Evolutionary conservation across 1,140 invertebrate species (phyloP), one percentile per base, ranked within the genome.

Genomic region (Drosophila paulistorum): DNA sequence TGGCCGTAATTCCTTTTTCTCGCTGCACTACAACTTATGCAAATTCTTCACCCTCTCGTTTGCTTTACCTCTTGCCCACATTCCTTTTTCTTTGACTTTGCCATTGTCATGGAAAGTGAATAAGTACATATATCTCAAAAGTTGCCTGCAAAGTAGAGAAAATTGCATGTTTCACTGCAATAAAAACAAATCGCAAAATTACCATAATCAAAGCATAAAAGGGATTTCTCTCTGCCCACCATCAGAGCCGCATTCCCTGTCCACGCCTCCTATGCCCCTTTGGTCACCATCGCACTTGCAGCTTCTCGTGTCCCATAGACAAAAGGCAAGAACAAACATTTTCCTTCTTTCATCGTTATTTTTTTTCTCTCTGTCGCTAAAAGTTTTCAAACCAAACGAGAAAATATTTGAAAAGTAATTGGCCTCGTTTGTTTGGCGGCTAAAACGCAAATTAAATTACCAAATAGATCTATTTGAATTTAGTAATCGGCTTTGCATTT

Each of bases 171-270:
- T 81, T 78, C 79, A 71, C 60, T 81, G 79, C 79, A 81, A 81
- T 81, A 79, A 81, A 81, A 81, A 81, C 79, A 81, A 81, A 81
- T 81, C 79, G 79, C 79, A 82, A 81, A 81, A 81, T 81, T 81
- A 81, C 79, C 79, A 81, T 81, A 81, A 81, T 81, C 79, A 81
- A 81, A 81, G 79, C 79, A 81, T 81, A 82, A 81, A 81, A 82
- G 69, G 65, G 70, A 77, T 81, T 74, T 77, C 76, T 66, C 65
- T 73, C 55, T 51, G 45, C 45, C 17, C 45, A 7, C 45, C 45
- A 7, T 14, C n/a, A 14, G 1, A 48, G 17, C 7, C 14, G 1
- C 6, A 0, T 30, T 30, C 30, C 30, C 30, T 0, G 30, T 5
- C 30, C 30, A 30, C 30, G 5, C 5, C 30, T 30, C 17, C 45